These are phyloP conservation scores for Etheostoma spectabile DNA, from an alignment of 2,113 vertebrate genomes.

Conservation along the genomic window DNA sequence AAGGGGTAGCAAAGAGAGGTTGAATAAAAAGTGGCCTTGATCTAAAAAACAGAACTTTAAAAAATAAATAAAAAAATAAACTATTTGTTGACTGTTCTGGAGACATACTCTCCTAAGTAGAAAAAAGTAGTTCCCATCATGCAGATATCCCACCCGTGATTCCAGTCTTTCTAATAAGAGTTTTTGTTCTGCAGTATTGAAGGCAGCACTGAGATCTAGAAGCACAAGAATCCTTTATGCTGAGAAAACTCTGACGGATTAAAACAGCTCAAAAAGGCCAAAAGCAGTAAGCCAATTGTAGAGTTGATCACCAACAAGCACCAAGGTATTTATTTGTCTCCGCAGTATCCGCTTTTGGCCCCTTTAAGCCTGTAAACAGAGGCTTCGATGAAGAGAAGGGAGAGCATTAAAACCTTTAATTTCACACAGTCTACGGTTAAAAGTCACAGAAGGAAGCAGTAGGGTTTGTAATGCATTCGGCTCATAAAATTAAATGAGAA, in stretches of 20 bases:
- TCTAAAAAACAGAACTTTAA: neutral
- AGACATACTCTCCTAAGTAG: neutral
- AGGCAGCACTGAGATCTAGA: too few species aligned
- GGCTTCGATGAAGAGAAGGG: too few species aligned
- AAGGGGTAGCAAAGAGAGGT: neutral
- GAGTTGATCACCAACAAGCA: neutral
- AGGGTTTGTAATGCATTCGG: too few species aligned
- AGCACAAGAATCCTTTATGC: too few species aligned
- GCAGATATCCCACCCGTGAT: too few species aligned
- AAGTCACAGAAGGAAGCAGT: too few species aligned
- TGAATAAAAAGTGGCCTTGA: neutral
- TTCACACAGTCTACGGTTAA: too few species aligned
- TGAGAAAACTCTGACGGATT: neutral
- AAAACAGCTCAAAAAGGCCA: neutral
- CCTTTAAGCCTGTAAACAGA: neutral
- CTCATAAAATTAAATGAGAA: too few species aligned
- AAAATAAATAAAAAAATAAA: neutral
- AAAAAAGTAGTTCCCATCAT: too few species aligned
- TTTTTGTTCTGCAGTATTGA: too few species aligned
- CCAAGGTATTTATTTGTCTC: neutral
- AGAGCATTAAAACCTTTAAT: too few species aligned
- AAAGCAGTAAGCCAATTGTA: neutral
- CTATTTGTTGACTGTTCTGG: neutral
- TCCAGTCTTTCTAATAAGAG: too few species aligned
- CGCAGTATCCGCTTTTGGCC: neutral